Evolutionary conservation across 2,113 vertebrate species (phyloP).

Genomic region (Coreoperca whiteheadi): DNA sequence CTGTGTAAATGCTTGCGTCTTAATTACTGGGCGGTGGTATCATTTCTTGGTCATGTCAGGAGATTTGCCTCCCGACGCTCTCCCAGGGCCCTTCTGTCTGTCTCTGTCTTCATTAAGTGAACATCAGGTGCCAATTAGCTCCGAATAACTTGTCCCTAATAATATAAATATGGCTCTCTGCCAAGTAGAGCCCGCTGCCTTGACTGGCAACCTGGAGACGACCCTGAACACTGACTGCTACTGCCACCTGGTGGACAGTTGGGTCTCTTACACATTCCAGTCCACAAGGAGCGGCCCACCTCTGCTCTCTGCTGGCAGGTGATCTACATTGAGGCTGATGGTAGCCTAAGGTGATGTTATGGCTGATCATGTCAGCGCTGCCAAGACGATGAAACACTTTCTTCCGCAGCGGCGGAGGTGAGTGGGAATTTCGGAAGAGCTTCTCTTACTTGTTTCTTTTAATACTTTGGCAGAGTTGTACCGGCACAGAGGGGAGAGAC

Average conservation of each 20-base stretch:
- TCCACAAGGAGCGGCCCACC: constrained; percentile 13
- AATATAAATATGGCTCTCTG: constrained; percentile 75
- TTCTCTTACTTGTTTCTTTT: constrained; percentile 41
- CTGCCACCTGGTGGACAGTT: constrained; percentile 38
- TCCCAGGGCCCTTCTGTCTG: constrained; percentile 65
- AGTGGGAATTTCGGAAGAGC: background rate
- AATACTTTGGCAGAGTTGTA: constrained; percentile 28
- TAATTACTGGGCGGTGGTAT: constrained; percentile 77
- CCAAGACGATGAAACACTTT: constrained; percentile 16
- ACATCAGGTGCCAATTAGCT: constrained; percentile 87
- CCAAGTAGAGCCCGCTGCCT: constrained; percentile 61
- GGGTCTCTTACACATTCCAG: background rate
- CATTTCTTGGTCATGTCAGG: constrained; percentile 74
- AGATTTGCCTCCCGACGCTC: constrained; percentile 65
- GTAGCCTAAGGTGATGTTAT: constrained; percentile 61
- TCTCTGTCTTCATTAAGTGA: constrained; percentile 82
- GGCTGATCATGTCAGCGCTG: constrained; percentile 55
- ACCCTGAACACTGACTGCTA: constrained; percentile 1
- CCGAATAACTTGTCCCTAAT: constrained; percentile 69
- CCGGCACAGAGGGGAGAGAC: background rate
- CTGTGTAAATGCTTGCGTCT: constrained; percentile 61
- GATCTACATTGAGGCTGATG: constrained; percentile 59
- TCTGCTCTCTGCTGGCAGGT: constrained; percentile 77
- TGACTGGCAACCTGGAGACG: background rate
- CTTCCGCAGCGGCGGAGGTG: constrained; percentile 28